Evolutionary conservation across 2,113 vertebrate species (phyloP).

Genomic region (Chlamydotis undulata): DNA sequence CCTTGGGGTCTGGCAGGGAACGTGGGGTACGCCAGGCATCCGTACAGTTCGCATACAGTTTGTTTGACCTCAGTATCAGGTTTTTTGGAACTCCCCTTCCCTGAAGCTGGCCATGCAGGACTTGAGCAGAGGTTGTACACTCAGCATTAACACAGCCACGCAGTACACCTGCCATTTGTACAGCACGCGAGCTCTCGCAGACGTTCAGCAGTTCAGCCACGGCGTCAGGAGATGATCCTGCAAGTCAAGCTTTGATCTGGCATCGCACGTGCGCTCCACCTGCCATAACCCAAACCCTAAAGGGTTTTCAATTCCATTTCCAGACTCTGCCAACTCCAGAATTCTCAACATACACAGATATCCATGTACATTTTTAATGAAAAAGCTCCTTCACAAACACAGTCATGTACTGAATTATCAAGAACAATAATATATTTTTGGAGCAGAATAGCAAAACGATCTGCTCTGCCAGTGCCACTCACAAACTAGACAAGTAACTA

Average conservation of each 20-base stretch:
- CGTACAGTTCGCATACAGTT: neutral
- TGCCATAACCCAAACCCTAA: neutral
- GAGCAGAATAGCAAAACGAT: constrained; percentile 7
- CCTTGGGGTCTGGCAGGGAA: neutral
- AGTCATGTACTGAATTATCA: constrained; percentile 47
- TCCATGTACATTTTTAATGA: constrained; percentile 7
- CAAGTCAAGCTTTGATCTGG: neutral
- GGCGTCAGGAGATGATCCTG: accelerated
- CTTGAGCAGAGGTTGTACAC: neutral
- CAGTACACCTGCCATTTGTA: neutral
- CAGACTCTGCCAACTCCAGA: neutral
- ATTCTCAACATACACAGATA: constrained; percentile 45
- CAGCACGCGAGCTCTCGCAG: neutral
- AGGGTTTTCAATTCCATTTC: neutral
- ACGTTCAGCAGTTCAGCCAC: neutral
- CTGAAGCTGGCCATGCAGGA: neutral
- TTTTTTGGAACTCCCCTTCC: neutral
- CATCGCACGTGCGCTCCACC: neutral
- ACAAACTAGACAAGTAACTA: constrained; percentile 26
- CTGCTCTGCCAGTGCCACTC: constrained; percentile 49
- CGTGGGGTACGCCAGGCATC: neutral
- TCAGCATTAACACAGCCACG: neutral
- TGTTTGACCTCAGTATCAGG: accelerated
- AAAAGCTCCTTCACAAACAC: constrained; percentile 62
- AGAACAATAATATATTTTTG: constrained; percentile 23